These are phyloP conservation scores for Muscidifurax raptorellus DNA, from an alignment of 1,140 invertebrate species.

Conservation along the genomic window DNA sequence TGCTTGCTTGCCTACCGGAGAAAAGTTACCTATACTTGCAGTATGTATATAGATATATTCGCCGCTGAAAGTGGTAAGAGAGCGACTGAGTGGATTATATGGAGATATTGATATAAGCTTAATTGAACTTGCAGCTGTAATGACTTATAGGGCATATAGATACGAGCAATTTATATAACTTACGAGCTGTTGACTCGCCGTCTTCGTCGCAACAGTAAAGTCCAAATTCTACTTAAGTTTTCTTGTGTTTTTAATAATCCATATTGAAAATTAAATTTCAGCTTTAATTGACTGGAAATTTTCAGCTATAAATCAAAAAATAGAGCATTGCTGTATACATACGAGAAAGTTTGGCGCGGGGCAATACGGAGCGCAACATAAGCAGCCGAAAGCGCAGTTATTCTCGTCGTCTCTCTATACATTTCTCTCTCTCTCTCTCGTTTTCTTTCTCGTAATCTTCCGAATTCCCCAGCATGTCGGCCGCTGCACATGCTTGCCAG, in stretches of 20 bases:
- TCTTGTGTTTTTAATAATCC: too few relatives aligned
- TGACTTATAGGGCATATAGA: not conserved
- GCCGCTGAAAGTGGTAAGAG: not conserved
- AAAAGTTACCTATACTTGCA: not conserved
- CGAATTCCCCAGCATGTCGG: conserved; percentile 29
- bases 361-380: conserved; percentile 5
- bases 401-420: conserved; percentile 44
- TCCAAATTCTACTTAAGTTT: too few relatives aligned
- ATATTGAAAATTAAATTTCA: too few relatives aligned
- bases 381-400: conserved; percentile 46
- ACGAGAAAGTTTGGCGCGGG: not conserved
- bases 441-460: not conserved
- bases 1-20: conserved; percentile 41
- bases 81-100: not conserved
- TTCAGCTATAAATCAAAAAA: not conserved
- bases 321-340: not conserved
- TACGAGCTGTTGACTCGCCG: not conserved
- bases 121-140: not conserved
- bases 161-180: not conserved
- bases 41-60: not conserved
- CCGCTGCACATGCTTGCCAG: not conserved
- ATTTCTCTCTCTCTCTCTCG: not conserved
- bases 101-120: conserved; percentile 43
- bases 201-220: too few relatives aligned
- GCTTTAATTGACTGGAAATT: not conserved